Percentiles rank a stretch among this genome's conserved stretches.
Evolutionary conservation across 2,797 vertebrate species (phyloP).

Genomic region (Gymnothorax javanicus): DNA sequence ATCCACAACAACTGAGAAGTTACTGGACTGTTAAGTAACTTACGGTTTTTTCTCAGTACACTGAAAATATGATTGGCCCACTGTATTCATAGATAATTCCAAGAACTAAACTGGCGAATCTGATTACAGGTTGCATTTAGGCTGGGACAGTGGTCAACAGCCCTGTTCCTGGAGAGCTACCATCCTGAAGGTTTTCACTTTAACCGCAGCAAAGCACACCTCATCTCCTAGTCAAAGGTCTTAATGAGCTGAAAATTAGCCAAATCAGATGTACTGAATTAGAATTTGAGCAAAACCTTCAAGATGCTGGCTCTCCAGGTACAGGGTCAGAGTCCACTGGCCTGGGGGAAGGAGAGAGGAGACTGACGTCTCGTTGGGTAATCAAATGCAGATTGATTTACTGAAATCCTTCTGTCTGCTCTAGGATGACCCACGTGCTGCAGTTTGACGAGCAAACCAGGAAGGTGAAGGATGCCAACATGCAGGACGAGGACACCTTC

Average conservation of each 20-base stretch:
- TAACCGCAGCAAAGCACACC: too few species aligned
- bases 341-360: not conserved
- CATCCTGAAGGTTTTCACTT: too few species aligned
- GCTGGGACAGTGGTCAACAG: not conserved
- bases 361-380: not conserved
- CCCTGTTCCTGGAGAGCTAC: too few species aligned
- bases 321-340: too few species aligned
- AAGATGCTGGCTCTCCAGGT: too few species aligned
- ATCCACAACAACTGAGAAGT: too few species aligned
- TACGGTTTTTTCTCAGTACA: not conserved
- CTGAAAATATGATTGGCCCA: not conserved
- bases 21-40: too few species aligned
- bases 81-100: not conserved
- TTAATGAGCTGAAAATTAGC: too few species aligned
- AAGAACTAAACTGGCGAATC: not conserved
- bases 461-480: slow-evolving; percentile 95
- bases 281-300: too few species aligned
- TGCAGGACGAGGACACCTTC: slow-evolving; percentile 96
- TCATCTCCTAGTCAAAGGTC: too few species aligned
- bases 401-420: slow-evolving; percentile 53
- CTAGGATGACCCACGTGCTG: slow-evolving; percentile 93
- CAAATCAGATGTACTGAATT: too few species aligned
- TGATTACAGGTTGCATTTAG: not conserved
- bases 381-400: slow-evolving; percentile 56
- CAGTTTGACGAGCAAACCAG: slow-evolving; percentile 94